Evolutionary conservation across 2,113 vertebrate species (phyloP), one percentile per base, ranked within the genome.

Genomic region (Pseudorectes ferrugineus): DNA sequence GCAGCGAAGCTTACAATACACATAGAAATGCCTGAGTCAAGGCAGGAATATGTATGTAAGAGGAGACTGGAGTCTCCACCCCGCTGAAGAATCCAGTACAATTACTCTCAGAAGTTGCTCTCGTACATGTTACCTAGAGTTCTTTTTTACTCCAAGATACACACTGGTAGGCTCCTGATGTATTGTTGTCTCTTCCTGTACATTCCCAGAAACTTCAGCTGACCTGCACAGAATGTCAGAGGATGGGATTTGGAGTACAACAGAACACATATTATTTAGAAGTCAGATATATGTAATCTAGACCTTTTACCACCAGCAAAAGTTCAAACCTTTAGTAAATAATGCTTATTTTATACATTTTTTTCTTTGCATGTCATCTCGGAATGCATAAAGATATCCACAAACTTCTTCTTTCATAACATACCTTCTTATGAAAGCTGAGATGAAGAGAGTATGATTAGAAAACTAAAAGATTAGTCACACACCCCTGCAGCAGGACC

Each of bases 391-490:
- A 66, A 67, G n/a, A 81, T 28, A 84, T 12, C 36, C 70, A 78
- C 36, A 42, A 61, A 80, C 19, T 4, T 55, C n/a, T 80, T 58
- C 23, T 85, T 89, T 85, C 49, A 35, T 68, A 85, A 78, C 36
- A 40, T 15, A 17, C 24, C 36, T 26, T 29, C 42, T 89, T 88
- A 63, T 43, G 65, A 86, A 91, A 95, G 68, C 48, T 43, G 49
- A 87, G 61, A 89, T 85, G n/a, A 78, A 92, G 29, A 63, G 11
- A 81, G 49, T 31, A 33, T 8, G 45, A 91, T 94, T 82, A 85
- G 86, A 75, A 92, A 96, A 89, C 40, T 45, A 76, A 48, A 78
- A 68, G 66, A 76, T 92, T 78, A 91, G 86, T 97, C 89, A 96
- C 58, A 72, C 20, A 5, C 52, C 65, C 76, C 84, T 95, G 89